Evolutionary conservation across 2,797 vertebrate genomes (phyloP), one percentile per base, ranked within the genome.

Genomic region (Carcharodon carcharias): DNA sequence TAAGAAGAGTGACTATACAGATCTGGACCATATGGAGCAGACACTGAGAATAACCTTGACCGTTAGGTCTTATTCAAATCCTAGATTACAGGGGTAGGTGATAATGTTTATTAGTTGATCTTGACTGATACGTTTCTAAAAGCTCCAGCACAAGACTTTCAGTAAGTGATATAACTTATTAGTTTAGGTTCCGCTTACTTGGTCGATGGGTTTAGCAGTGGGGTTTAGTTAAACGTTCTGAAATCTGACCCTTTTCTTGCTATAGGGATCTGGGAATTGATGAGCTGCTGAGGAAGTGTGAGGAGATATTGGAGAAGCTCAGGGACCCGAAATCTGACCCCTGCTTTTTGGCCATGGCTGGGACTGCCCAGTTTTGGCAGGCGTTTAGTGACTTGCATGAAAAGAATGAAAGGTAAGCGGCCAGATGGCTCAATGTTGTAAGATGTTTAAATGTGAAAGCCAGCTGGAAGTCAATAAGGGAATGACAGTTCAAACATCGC

Each of bases 241-340:
- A 40, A 67, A 45, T 56, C 45, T 56, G 50, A 26, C 4, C 16
- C 58, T 95, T 14, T 35, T 58, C 4, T 35, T 95, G 16, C 50
- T 31, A 9, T 96, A 98, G 98, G 93, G 98, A 98, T 82, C 97
- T 98, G 85, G 98, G 98, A 6, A 96, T 98, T 96, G 98, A 98
- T 40, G 97, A 97, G 18, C 96, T 98, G 96, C 97, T 98, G 96
- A 97, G 93, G 56, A 97, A 97, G 87, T 98, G 98, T 58, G 97
- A 98, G 96, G 45, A 28, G 50, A 95, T 98, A 11, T 50, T 98
- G 96, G 97, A 98, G 96, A 98, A 98, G 96, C 97, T 98, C 91
- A 97, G 96, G 1, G 96, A 96, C 95, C 98, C 98, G 2, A 98
- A 98, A 96, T 97, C n/a, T 31, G 97, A 98, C 21, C 97, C 96